Evolutionary conservation across 2,797 vertebrate species (phyloP), one percentile per base, ranked within the genome.

Genomic region (Alosa sapidissima): DNA sequence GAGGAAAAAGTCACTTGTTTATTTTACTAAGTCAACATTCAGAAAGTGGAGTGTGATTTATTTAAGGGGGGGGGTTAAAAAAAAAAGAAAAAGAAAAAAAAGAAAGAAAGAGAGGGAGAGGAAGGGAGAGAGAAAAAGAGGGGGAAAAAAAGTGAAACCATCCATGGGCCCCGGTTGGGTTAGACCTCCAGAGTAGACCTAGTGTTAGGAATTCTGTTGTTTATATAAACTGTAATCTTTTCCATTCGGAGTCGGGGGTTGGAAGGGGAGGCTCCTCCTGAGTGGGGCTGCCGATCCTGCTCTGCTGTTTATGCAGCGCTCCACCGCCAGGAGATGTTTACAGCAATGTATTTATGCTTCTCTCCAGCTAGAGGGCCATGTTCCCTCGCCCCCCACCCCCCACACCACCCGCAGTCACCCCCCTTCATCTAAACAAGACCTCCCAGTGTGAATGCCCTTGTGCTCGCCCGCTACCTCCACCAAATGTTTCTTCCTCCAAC

Each of bases 141-240:
- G 8, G 54, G 85, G 87, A 84, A 78, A 81, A 88, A 89, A 90
- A 89, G 86, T 88, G 84, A 87, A 90, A 90, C 89, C 89, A 88
- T 91, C 88, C 90, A 88, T 82, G 85, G 87, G 89, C 88, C 89
- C 84, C 87, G 92, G 89, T 84, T 91, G 89, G 91, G 90, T 92
- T 90, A 91, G 95, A 95, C 95, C 95, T 96, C 95, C 95, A 95
- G 93, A 94, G 93, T 93, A 88, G 95, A 92, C 93, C 92, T 93
- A 89, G 93, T 94, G 94, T 95, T 91, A 95, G 94, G 95, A 96
- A 96, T 96, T 95, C 93, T 94, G 93, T 94, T 96, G 95, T 96
- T 96, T 96, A 96, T 94, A 94, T 95, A 94, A 95, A 95, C 94
- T 95, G 94, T 96, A 95, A 96, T 96, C 95, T 95, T 95, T 96